Evolutionary conservation across 1,140 invertebrate genomes (phyloP), one percentile per base, ranked within the genome.

Genomic region (Scylla paramamosain): DNA sequence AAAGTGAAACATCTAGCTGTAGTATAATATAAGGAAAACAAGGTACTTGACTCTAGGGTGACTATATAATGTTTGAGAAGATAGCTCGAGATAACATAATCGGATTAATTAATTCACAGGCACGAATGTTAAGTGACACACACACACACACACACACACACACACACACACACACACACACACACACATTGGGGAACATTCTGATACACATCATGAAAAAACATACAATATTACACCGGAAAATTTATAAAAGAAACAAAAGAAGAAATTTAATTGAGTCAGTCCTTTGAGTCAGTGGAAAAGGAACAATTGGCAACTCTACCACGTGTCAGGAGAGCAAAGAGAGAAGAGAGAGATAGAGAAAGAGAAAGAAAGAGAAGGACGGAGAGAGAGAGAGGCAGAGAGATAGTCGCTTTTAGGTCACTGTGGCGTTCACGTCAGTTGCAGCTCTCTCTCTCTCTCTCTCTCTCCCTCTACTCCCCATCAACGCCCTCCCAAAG

Each of bases 101-200:
- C 39, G 8, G 77, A 8, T 4, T 82, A 82, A 20, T 39, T 20
- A 20, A 31, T 32, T 31, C 31, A 28, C 86, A 88, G 16, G 28
- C 86, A 88, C 28, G 32, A 8, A 29, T 32, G 32, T 32, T 4
- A 28, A 90, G n/a, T 12, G 0, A 39, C 7, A 45, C 32, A 45
- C 29, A 39, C 7, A 90, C 88, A 39, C 39, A 90, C 88, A 88
- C 86, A 88, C 86, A 88, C 86, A 88, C 86, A 12, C 86, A 88
- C 86, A 88, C 86, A 14, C 4, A 88, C 86, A 88, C 86, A 88
- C 86, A 88, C 86, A 88, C 86, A 12, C 86, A 88, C 86, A 88
- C 86, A 88, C 86, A 88, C 86, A 88, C 86, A 87, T 31, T 28
- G 25, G 2, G 0, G 31, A 25, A 87, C 84, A 87, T 32, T 29